Base-by-base conservation (phyloP, 2,888 invertebrate genomes). In the Alentia gelatinosa region DNA sequence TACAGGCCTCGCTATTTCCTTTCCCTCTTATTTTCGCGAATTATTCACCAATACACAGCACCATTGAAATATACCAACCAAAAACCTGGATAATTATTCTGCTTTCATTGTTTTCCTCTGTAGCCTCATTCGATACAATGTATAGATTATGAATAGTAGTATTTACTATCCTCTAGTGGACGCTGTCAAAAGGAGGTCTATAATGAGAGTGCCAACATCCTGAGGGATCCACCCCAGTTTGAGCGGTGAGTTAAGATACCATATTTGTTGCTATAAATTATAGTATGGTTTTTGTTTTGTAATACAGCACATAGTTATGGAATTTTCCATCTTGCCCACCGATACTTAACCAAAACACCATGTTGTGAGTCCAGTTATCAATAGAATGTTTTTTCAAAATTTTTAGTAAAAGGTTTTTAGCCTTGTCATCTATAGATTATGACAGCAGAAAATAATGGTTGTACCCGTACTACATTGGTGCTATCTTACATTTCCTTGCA, bases 131-230 rank as follows among this genome's bases (percentile, higher is more conserved):
- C 19, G 9, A 47, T 19, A 47, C 19, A 47, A 47, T n/a, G 23
- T 56, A n/a, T 19, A 12, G 19, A n/a, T 56, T 12, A 12, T 7
- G 47, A 42, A 42, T 12, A 42, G 7, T 42, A 42, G 3, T n/a
- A n/a, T 56, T 3, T 56, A n/a, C n/a, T 19, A 56, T 56, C n/a
- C 19, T 12, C 23, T 96, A 97, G 98, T 94, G 99, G 99, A 0
- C 97, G 98, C 94, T 98, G 98, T 84, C 98, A 99, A 96, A 97
- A 98, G 79, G 99, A 99, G 97, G 98, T 99, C 92, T 97, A 98
- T 91, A 98, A 98, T 96, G 97, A 98, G 74, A 96, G 96, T 92
- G 95, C 95, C 91, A 94, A 94, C 47, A 95, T 96, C 79, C 94
- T 94, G 90, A 93, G 96, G 92, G 94, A 95, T 89, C 96, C 95